Evolutionary conservation across 1,140 invertebrate species (phyloP), one percentile per base, ranked within the genome.

Genomic region (Dufourea novaeangliae): DNA sequence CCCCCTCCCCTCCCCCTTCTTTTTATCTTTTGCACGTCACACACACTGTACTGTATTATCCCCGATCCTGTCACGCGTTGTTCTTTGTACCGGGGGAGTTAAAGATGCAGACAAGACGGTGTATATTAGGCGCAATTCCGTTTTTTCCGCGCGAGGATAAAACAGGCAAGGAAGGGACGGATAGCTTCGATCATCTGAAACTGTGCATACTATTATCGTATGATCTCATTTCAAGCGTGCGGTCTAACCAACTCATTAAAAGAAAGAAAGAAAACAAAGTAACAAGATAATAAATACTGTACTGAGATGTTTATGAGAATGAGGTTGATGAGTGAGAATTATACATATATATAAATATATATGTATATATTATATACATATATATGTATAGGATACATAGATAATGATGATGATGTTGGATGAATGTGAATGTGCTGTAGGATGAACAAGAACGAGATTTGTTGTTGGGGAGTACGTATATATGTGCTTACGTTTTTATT

Each of bases 131-230:
- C n/a, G n/a, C n/a, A n/a, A n/a, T n/a, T n/a, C n/a, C n/a, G n/a
- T n/a, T n/a, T n/a, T n/a, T n/a, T n/a, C n/a, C n/a, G n/a, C n/a
- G n/a, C n/a, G n/a, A n/a, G n/a, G n/a, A n/a, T n/a, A n/a, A n/a
- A n/a, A n/a, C n/a, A n/a, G n/a, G n/a, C n/a, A n/a, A n/a, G n/a
- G n/a, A n/a, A n/a, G n/a, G n/a, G 54, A 44, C 85, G 83, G 82
- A 78, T 86, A 87, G 86, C 86, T 87, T 57, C 78, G 85, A 86
- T 85, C 79, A 85, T 83, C 62, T 62, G 64, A 72, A 76, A n/a
- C 46, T 50, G 41, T 84, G 67, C 67, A 78, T 69, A 54, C 41
- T 71, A 71, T 17, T n/a, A 73, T 67, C 80, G 82, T 83, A 68
- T 80, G 78, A 74, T 78, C 54, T 84, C 69, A 70, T 57, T 72